phyloP scores from a whole-genome alignment of 2,888 invertebrate species.

The Quadroppia sp. region DNA sequence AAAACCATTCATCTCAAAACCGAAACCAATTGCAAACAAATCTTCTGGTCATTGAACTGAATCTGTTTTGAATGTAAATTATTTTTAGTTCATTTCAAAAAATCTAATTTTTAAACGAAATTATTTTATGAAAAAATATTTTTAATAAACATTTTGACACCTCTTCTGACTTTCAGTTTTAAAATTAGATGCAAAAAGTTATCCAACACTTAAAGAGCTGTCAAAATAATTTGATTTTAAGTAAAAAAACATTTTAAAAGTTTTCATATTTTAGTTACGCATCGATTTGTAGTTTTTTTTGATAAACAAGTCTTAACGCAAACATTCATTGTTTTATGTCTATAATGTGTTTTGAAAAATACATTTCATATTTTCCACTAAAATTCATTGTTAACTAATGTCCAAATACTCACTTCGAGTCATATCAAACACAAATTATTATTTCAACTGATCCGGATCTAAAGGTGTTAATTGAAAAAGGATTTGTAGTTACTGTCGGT shows the following conservation, averaged over 20 bases:
- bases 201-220: background rate
- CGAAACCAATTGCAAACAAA: background rate
- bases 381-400: too few species aligned
- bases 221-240: background rate
- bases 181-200: background rate
- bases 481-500: background rate
- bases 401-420: too few species aligned
- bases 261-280: background rate
- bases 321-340: too few species aligned
- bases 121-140: too few species aligned
- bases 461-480: background rate
- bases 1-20: background rate
- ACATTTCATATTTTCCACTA: too few species aligned
- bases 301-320: background rate
- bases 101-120: too few species aligned
- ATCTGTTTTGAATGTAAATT: background rate
- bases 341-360: too few species aligned
- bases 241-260: background rate
- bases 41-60: conserved; percentile 12
- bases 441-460: too few species aligned
- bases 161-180: background rate
- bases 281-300: background rate
- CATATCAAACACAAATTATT: too few species aligned
- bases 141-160: background rate
- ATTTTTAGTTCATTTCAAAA: background rate